Conservation (phyloP, 1,140 invertebrate species). For the Aphelenchoides avenae region DNA sequence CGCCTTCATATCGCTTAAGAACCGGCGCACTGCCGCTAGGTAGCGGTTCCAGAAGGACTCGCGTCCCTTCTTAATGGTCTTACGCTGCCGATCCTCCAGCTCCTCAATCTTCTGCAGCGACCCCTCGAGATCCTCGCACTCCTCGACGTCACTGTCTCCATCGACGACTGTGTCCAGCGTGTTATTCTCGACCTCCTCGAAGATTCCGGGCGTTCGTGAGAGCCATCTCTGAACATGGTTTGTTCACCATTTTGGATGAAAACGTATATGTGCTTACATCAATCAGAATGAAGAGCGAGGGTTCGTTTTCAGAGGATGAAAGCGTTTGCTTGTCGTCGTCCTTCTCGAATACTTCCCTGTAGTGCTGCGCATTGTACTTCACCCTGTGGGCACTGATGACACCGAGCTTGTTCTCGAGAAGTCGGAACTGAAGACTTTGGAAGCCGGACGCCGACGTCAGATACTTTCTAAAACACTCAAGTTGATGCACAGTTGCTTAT, state of each 20-base stretch:
- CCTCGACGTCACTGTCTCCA: conserved; percentile 2
- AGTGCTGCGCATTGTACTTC: conserved; percentile 84
- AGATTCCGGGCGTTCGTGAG: conserved; percentile 84
- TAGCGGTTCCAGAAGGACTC: conserved; percentile 31
- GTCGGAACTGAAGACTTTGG: conserved; percentile 89
- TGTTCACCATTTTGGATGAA: neutral
- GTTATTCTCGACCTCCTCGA: conserved; percentile 64
- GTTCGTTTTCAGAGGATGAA: conserved; percentile 73
- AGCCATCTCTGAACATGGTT: conserved; percentile 69
- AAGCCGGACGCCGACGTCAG: conserved; percentile 91
- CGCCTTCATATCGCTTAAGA: conserved; percentile 40
- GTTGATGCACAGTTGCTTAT: conserved; percentile 1
- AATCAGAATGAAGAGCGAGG: conserved; percentile 76
- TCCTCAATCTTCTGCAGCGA: conserved; percentile 32
- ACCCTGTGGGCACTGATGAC: conserved; percentile 78
- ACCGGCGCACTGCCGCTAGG: conserved; percentile 40
- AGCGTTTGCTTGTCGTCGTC: conserved; percentile 73
- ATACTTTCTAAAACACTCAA: conserved; percentile 66
- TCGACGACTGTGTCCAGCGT: conserved; percentile 5
- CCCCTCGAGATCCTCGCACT: neutral
- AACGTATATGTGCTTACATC: conserved; percentile 64
- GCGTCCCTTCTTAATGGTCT: conserved; percentile 10
- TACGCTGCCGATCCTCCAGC: conserved; percentile 57
- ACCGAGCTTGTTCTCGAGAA: conserved; percentile 94
- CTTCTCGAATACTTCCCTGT: conserved; percentile 75